Percentiles rank a stretch among this genome's conserved stretches.
Conservation (phyloP, 2,113 vertebrate genomes). For the Zapornia atra region DNA sequence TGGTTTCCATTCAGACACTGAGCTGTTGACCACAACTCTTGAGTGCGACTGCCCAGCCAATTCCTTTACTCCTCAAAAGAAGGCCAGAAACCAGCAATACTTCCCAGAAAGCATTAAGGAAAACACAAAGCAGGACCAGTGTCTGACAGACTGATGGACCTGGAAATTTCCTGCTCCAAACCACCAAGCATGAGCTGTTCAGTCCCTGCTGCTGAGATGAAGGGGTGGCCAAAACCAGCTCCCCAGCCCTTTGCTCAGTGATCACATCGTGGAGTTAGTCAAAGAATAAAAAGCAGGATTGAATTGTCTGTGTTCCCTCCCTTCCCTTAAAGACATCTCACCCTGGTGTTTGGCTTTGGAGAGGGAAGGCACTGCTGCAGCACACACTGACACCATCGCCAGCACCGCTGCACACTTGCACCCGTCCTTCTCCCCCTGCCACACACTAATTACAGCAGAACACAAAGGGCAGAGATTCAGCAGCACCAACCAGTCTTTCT, state of each 20-base stretch:
- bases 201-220: background rate
- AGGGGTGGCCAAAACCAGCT: background rate
- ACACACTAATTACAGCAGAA: background rate
- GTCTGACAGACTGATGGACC: background rate
- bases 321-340: no score
- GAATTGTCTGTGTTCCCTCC: background rate
- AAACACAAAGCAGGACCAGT: background rate
- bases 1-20: no score
- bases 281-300: background rate
- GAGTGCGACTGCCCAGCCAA: no score
- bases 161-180: background rate
- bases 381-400: rapidly evolving
- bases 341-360: no score
- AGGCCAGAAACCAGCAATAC: background rate
- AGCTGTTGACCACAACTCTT: no score
- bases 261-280: background rate
- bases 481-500: background rate
- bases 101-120: background rate
- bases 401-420: rapidly evolving
- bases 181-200: background rate
- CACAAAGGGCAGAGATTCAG: background rate
- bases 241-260: background rate
- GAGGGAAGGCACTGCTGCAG: background rate
- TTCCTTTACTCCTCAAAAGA: background rate
- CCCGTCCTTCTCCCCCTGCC: background rate